Evolutionary conservation across 2,888 invertebrate genomes (phyloP), one percentile per base, ranked within the genome.

Genomic region (Malthinus seriepunctatus): DNA sequence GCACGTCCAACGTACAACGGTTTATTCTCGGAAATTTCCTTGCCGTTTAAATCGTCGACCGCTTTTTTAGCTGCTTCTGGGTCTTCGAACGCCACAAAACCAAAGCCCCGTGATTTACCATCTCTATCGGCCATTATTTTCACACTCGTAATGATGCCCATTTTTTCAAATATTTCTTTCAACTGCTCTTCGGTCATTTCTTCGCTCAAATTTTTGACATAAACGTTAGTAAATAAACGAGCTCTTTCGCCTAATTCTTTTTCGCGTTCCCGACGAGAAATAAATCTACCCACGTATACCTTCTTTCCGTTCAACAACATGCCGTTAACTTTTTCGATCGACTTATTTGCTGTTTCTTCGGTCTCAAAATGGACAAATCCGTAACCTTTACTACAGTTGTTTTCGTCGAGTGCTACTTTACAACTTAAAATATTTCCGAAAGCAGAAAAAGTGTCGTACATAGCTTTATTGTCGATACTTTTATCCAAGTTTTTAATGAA

Each of bases 401-500:
- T 91, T 78, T 97, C 96, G 82, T 97, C 97, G 80, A 94, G 94
- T 69, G 96, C 97, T 50, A 93, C 97, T 85, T 98, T 98, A 81
- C 98, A 99, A 76, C 97, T 97, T 65, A 99, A 83, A 76, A 99
- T 99, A 79, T 96, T 98, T 58, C 99, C 99, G 81, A 99, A 99
- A 51, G 97, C 96, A 55, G 97, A 94, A 80, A 99, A 99, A 51
- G 98, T 99, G 80, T 99, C 98, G 80, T 95, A 98, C 88, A 99
- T 94, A 61, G 97, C 96, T 81, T 99, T 99, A 83, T 98, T 98
- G 81, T 99, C 98, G 79, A 99, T 99, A 67, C 89, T 89, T 80
- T 95, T 97, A 79, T 99, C 97, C 80, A 99, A 82, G 79, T 99
- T 99, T 82, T 99, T 99, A 74, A 99, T 99, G 81, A 99, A 99